These are phyloP conservation scores for Antennarius striatus DNA, from an alignment of 2,113 vertebrate genomes.

Conservation along the genomic window DNA sequence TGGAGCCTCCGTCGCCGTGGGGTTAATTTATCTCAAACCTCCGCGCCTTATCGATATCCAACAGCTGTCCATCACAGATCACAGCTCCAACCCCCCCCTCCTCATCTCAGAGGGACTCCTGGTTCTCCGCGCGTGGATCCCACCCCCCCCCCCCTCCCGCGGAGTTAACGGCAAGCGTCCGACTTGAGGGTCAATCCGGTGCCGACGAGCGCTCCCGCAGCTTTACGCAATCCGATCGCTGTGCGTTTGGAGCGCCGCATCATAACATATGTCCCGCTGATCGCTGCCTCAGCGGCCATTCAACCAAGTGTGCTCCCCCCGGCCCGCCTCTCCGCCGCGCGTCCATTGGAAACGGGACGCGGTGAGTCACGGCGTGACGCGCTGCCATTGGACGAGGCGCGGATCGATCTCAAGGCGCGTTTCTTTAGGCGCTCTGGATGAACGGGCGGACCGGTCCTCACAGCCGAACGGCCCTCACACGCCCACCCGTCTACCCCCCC, in stretches of 20 bases:
- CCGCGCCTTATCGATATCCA: conserved; percentile 37
- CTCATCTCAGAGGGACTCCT: conserved; percentile 11
- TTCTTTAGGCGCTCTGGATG: conserved; percentile 34
- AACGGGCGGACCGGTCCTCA: conserved; percentile 64
- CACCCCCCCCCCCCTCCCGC: too few species aligned
- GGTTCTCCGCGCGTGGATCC: background rate
- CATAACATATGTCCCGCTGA: conserved; percentile 60
- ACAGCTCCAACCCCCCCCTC: conserved; percentile 3
- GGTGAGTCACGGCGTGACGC: conserved; percentile 63
- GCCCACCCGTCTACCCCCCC: background rate
- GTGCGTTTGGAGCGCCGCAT: conserved; percentile 54
- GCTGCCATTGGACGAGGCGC: conserved; percentile 74
- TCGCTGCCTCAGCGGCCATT: conserved; percentile 74
- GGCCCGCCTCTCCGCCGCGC: conserved; percentile 66
- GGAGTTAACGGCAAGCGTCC: too few species aligned
- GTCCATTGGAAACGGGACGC: conserved; percentile 73
- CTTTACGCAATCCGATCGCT: conserved; percentile 21
- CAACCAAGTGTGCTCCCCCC: conserved; percentile 80
- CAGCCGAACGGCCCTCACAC: conserved; percentile 52
- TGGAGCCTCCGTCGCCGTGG: background rate
- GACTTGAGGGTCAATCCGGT: background rate
- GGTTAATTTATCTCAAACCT: conserved; percentile 14
- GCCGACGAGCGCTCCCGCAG: conserved; percentile 14
- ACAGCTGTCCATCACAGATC: conserved; percentile 61
- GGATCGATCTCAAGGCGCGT: conserved; percentile 36